Base-by-base conservation (phyloP, 2,113 vertebrate species). In the Thinocorus orbignyianus region DNA sequence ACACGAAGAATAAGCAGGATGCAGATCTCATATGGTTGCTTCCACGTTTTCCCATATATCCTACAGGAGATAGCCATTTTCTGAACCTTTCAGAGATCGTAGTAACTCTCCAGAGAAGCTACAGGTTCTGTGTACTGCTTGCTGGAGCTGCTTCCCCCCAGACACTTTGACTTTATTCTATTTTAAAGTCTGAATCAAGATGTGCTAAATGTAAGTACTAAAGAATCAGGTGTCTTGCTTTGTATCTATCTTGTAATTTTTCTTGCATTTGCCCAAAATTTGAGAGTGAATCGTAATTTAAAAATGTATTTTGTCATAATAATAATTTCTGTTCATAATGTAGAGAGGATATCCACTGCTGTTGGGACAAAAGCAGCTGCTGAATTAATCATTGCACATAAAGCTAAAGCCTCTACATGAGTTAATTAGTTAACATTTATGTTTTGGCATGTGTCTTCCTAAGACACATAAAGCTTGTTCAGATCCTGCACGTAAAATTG, bases 171-270 rank as follows among this genome's bases (percentile, higher is more conserved):
- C 42, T 73, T 80, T 82, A 77, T 65, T 80, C 11, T 33, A 17
- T 12, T 62, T 49, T 10, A 5, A 87, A 69, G 41, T 39, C 58
- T 30, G 22, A 28, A 86, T 69, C 41, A 86, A 73, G 33, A 28
- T n/a, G 6, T 48, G 11, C 25, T 74, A 83, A 73, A 90, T 22
- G 15, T 26, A 77, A 35, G 24, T 26, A 39, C 14, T 70, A 61
- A 84, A 57, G 35, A 78, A 62, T 26, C 14, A 5, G 3, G 33
- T 48, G 17, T 55, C 37, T 70, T 73, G 44, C n/a, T 81, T 61
- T 55, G 15, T 65, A 61, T 4, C 1, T 37, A 46, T 1, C 2
- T 20, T 0, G 0, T 30, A 42, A 31, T 51, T 64, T 88, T 44
- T 57, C 31, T 9, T 11, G 19, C 2, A 1, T 44, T 86, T 89